Evolutionary conservation across 2,888 invertebrate genomes (phyloP).

Genomic region (Acanthosepion esculentum): DNA sequence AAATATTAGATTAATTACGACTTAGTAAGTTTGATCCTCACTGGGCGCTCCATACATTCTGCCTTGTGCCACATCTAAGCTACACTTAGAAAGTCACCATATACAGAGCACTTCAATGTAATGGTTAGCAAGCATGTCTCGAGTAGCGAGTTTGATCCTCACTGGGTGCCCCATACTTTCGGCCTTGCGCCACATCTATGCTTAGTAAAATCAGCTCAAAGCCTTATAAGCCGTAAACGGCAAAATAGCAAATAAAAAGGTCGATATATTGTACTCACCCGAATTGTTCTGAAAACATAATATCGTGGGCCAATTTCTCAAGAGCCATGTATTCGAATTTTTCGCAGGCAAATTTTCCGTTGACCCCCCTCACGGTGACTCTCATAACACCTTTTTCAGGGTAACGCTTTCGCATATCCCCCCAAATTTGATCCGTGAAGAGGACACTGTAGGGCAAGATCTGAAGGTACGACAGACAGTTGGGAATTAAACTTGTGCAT

Average conservation of each 20-base stretch:
- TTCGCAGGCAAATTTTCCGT: conserved; percentile 41
- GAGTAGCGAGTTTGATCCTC: too few species aligned
- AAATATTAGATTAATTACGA: too few species aligned
- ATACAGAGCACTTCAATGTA: too few species aligned
- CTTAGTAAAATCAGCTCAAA: neutral
- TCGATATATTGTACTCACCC: neutral
- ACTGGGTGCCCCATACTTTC: too few species aligned
- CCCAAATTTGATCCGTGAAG: neutral
- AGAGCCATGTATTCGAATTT: conserved; percentile 45
- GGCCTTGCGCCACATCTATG: too few species aligned
- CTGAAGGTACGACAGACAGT: conserved; percentile 56
- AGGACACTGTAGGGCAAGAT: conserved; percentile 57
- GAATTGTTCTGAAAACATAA: neutral
- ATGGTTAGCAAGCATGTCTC: too few species aligned
- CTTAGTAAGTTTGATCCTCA: too few species aligned
- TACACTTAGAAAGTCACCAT: too few species aligned
- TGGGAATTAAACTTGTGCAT: conserved; percentile 50
- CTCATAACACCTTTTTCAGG: neutral
- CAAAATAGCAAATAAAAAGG: neutral
- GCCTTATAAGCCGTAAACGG: neutral
- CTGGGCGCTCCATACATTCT: too few species aligned
- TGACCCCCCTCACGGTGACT: neutral
- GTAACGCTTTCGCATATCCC: too few species aligned
- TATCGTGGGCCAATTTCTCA: conserved; percentile 44
- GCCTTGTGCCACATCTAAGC: too few species aligned